Conservation (phyloP, 2,888 invertebrate genomes). For the Hirudinaria manillensis region DNA sequence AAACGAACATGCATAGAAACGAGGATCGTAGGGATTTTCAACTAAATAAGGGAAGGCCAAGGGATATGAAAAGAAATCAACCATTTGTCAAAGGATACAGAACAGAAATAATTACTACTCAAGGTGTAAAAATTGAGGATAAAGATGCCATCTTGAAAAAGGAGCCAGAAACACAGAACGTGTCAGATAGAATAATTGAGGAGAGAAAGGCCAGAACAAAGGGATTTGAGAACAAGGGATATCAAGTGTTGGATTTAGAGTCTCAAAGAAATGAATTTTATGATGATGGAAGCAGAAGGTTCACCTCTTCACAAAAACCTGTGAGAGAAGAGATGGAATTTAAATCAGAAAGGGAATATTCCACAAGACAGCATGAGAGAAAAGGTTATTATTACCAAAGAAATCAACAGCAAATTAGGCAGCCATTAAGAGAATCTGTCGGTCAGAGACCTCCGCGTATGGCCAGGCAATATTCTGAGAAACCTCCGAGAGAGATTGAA, state of each 20-base stretch:
- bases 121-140: background rate
- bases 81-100: background rate
- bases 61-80: background rate
- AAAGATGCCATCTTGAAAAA: background rate
- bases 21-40: background rate
- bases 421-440: background rate
- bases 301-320: too few relatives aligned
- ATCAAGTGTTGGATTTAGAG: too few relatives aligned
- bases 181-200: too few relatives aligned
- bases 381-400: background rate
- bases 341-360: background rate
- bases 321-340: too few relatives aligned
- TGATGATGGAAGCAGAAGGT: too few relatives aligned
- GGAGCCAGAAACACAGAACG: background rate
- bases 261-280: too few relatives aligned
- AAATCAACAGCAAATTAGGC: background rate
- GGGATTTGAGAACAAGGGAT: too few relatives aligned
- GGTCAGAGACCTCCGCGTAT: slow-evolving; percentile 1
- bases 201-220: too few relatives aligned
- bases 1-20: background rate
- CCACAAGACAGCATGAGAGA: background rate
- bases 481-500: background rate
- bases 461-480: background rate
- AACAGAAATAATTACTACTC: slow-evolving; percentile 1
- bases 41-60: background rate